phyloP scores from a whole-genome alignment of 1,140 invertebrate species.

The Mizuhopecten yessoensis region DNA sequence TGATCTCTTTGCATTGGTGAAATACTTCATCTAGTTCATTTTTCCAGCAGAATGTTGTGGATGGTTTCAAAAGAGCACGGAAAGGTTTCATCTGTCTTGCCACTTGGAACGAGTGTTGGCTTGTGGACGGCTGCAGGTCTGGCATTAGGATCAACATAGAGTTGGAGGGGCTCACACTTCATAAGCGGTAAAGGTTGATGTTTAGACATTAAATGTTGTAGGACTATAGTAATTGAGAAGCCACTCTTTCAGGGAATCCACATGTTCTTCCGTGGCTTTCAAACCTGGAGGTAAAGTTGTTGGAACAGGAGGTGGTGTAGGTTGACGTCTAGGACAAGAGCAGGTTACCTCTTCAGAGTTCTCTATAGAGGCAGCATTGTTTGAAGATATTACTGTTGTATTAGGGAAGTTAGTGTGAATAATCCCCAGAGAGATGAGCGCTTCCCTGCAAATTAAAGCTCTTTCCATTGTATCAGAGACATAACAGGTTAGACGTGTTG shows the following conservation, averaged over 20 bases:
- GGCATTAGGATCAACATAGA: conserved; percentile 58
- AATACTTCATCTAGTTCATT: conserved; percentile 56
- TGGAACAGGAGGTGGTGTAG: conserved; percentile 43
- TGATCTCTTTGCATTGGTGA: conserved; percentile 55
- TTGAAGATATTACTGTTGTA: background rate
- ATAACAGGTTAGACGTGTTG: background rate
- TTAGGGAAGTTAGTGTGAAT: conserved; percentile 46
- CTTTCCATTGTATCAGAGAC: conserved; percentile 43
- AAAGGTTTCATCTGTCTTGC: background rate
- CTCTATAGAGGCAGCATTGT: background rate
- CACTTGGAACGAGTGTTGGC: conserved; percentile 51
- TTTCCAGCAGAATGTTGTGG: conserved; percentile 35
- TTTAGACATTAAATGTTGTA: conserved; percentile 62
- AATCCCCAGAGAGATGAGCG: background rate
- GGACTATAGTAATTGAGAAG: conserved; percentile 57
- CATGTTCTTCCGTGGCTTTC: conserved; percentile 54
- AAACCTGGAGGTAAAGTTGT: conserved; percentile 43
- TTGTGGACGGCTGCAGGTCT: conserved; percentile 60
- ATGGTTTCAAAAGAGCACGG: background rate
- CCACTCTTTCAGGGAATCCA: no score
- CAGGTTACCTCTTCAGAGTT: background rate
- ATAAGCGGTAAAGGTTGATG: conserved; percentile 61
- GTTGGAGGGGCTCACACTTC: conserved; percentile 59
- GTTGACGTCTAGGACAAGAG: background rate
- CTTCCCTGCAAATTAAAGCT: conserved; percentile 54